phyloP scores from a whole-genome alignment of 2,888 invertebrate species.

The Clusia tigrina region DNA sequence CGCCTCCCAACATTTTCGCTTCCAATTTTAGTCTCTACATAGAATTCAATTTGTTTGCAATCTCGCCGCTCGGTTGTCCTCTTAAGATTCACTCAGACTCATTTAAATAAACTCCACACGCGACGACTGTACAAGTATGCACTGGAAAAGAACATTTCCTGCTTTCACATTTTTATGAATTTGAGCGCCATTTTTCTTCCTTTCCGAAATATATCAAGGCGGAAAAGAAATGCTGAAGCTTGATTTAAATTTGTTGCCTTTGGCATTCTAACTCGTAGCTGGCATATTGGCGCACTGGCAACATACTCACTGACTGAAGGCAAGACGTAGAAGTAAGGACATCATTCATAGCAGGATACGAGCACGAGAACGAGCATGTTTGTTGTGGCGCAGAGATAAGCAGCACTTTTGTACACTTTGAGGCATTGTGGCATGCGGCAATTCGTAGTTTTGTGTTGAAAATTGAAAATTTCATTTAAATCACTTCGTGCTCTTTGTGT shows the following conservation, averaged over 20 bases:
- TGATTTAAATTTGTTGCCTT: slow-evolving; percentile 1
- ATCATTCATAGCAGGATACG: neutral
- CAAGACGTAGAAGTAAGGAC: neutral
- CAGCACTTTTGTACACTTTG: neutral
- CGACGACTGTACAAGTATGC: neutral
- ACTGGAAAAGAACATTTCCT: neutral
- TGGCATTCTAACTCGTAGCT: neutral
- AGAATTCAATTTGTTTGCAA: slow-evolving; percentile 8
- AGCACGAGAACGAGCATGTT: neutral
- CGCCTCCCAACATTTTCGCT: neutral
- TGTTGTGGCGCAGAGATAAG: slow-evolving; percentile 3
- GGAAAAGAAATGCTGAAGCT: neutral
- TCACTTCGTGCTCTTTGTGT: neutral
- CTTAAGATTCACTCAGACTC: neutral
- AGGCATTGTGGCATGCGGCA: neutral
- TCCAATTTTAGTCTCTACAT: neutral
- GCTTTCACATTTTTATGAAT: slow-evolving; percentile 5
- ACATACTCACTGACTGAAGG: neutral
- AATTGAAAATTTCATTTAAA: slow-evolving; percentile 5
- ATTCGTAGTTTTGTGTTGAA: neutral
- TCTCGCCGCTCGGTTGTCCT: neutral
- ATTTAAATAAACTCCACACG: neutral
- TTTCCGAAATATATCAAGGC: neutral
- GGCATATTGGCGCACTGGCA: slow-evolving; percentile 7
- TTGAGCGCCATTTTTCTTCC: neutral